Evolutionary conservation across 1,140 invertebrate species (phyloP).

Genomic region (Solenopsis invicta): DNA sequence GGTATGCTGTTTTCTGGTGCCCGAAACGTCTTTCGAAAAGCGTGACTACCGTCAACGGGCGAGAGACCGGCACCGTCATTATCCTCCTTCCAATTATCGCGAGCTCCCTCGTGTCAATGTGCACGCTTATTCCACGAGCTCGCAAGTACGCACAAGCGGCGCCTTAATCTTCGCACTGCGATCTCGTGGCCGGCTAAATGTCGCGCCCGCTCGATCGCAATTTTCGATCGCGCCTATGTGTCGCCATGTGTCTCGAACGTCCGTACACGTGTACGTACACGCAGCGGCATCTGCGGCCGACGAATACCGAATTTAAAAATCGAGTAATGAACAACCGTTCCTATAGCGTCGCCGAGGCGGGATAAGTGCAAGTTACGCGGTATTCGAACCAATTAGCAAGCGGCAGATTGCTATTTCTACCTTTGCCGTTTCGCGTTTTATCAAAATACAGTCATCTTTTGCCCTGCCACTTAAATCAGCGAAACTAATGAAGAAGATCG

Average conservation of each 20-base stretch:
- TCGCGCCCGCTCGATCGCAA: constrained; percentile 61
- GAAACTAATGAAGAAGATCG: background rate
- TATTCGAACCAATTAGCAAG: constrained; percentile 33
- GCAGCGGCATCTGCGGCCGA: constrained; percentile 56
- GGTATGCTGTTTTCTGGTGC: constrained; percentile 17
- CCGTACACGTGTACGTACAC: background rate
- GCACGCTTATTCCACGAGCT: constrained; percentile 53
- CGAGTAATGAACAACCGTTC: constrained; percentile 6
- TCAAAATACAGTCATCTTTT: background rate
- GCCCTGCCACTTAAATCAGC: background rate
- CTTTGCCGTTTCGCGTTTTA: background rate
- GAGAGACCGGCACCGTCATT: constrained; percentile 63
- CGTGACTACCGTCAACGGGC: constrained; percentile 66
- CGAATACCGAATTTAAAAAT: constrained; percentile 66
- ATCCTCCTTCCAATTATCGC: constrained; percentile 63
- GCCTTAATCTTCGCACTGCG: constrained; percentile 57
- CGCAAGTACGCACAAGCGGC: constrained; percentile 40
- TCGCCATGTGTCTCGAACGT: constrained; percentile 20
- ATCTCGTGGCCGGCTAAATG: constrained; percentile 60
- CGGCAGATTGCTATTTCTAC: constrained; percentile 24
- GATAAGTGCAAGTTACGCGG: constrained; percentile 17
- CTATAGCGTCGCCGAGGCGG: background rate
- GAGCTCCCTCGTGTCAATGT: constrained; percentile 59
- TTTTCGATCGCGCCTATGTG: constrained; percentile 62
- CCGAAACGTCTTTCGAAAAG: constrained; percentile 58